These are phyloP conservation scores for Eugnorisma glareosa DNA, from an alignment of 2,888 invertebrate species.

Conservation along the genomic window DNA sequence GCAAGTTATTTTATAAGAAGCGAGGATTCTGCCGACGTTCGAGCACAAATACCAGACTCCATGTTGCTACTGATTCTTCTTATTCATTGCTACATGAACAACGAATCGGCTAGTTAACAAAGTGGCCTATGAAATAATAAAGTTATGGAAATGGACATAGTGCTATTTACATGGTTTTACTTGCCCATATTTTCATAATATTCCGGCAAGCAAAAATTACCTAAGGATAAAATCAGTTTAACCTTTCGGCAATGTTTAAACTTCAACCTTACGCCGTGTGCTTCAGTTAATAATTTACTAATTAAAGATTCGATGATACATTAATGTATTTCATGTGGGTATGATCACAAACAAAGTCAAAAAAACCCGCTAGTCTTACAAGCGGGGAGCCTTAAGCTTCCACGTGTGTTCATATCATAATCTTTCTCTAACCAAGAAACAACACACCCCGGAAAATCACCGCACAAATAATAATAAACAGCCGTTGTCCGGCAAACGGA, in stretches of 20 bases:
- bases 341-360: not conserved
- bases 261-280: not conserved
- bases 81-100: not conserved
- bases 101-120: not conserved
- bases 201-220: not conserved
- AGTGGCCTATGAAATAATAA: constrained; percentile 3
- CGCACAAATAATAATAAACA: constrained; percentile 61
- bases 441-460: constrained; percentile 52
- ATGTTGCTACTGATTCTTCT: not conserved
- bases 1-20: not conserved
- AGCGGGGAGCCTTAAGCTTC: not conserved
- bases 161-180: not conserved
- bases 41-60: not conserved
- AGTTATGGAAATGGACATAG: not conserved
- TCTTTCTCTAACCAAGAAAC: constrained; percentile 34
- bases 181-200: not conserved
- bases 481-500: constrained; percentile 72
- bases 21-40: not conserved
- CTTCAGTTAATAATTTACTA: not conserved
- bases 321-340: not conserved
- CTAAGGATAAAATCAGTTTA: not conserved
- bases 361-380: not conserved
- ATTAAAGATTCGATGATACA: not conserved
- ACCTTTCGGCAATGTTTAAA: not conserved
- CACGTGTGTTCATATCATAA: constrained; percentile 19